These are phyloP conservation scores for Apocheima hispidaria DNA, from an alignment of 2,888 invertebrate genomes.

Conservation along the genomic window DNA sequence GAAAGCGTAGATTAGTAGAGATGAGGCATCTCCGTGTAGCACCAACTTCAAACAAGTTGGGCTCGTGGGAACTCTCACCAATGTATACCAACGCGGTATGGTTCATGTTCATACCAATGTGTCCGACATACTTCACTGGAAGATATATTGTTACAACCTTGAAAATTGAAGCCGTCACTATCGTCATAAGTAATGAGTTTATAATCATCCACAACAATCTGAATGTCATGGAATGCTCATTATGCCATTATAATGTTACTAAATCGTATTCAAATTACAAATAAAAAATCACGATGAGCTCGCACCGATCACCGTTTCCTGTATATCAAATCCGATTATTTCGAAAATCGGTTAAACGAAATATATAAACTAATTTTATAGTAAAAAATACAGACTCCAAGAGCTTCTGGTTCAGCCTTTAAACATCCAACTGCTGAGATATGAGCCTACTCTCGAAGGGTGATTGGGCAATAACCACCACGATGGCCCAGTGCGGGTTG, in stretches of 20 bases:
- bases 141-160: background rate
- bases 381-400: background rate
- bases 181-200: background rate
- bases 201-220: background rate
- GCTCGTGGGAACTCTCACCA: no score
- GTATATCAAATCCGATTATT: no score
- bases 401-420: no score
- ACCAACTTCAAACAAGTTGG: no score
- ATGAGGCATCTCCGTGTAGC: no score
- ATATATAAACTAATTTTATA: background rate
- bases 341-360: background rate
- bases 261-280: conserved; percentile 3
- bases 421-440: no score
- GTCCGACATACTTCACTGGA: background rate
- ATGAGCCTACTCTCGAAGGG: no score
- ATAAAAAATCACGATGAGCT: background rate
- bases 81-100: no score
- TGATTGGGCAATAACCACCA: no score
- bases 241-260: conserved; percentile 8
- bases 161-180: background rate
- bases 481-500: no score
- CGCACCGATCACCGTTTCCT: background rate
- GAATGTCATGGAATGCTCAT: background rate
- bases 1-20: no score
- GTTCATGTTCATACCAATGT: no score